Conservation (phyloP, 1,140 invertebrate genomes). For the Pentalonia nigronervosa region DNA sequence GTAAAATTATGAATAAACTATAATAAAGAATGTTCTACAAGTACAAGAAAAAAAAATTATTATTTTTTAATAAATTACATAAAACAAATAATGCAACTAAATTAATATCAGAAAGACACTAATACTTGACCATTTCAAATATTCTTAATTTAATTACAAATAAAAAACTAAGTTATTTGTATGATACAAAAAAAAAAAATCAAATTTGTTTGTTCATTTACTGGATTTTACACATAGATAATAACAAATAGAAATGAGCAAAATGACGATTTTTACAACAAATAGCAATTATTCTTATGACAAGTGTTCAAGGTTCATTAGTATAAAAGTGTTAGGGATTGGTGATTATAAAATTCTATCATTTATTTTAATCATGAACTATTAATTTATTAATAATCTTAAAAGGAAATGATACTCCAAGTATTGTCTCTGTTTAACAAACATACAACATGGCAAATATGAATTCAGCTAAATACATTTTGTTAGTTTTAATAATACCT, state of each 20-base stretch:
- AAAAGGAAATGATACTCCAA: neutral
- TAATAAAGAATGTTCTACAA: neutral
- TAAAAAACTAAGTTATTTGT: neutral
- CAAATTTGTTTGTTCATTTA: slow-evolving; percentile 20
- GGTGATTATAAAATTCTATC: neutral
- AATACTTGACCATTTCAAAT: neutral
- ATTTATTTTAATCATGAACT: neutral
- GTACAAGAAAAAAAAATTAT: neutral
- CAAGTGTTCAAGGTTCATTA: slow-evolving; percentile 14
- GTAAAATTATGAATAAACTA: neutral
- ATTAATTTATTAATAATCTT: too few species aligned
- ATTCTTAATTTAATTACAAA: neutral
- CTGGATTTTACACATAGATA: slow-evolving; percentile 16
- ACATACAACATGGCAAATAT: neutral
- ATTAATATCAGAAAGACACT: neutral
- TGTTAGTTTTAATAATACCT: neutral
- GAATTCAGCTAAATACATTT: neutral
- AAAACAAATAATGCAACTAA: neutral
- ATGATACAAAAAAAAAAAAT: slow-evolving; percentile 7
- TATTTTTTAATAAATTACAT: neutral
- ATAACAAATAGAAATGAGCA: slow-evolving; percentile 19
- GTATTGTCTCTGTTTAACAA: too few species aligned
- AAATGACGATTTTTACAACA: neutral
- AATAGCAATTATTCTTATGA: slow-evolving; percentile 35
- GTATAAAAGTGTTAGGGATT: neutral